Evolutionary conservation across 2,797 vertebrate genomes (phyloP), one percentile per base, ranked within the genome.

Genomic region (Sebastolobus alascanus): DNA sequence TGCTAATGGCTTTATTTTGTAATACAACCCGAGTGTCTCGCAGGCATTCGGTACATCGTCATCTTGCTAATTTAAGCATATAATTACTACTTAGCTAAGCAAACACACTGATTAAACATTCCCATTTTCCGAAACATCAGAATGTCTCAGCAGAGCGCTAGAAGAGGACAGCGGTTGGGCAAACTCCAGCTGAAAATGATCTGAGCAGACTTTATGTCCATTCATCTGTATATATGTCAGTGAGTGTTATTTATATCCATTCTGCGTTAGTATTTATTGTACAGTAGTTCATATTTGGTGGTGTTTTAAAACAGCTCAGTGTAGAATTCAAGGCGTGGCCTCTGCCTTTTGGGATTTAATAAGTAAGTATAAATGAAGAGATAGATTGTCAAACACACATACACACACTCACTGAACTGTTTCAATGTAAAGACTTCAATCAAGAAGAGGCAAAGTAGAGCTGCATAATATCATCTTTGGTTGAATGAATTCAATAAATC

Each of bases 401-500:
- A 43, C 38, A 73, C 59, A 66, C 13, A 73, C 25, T 27, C 55
- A 64, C 54, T 79, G 4, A 76, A 10, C 6, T 16, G 27, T 75
- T 86, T 78, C 16, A 64, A n/a, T 31, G 22, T 29, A 74, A 75
- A 84, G 18, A 67, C 37, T 87, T 90, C 29, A 77, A 27, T 71
- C 55, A 40, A 52, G 35, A 10, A 68, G 75, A 72, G 43, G 40
- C 38, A 72, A 73, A 79, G 55, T 38, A 72, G 40, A 73, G 13
- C 31, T 58, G 73, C 75, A 86, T 79, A 73, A 81, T 77, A 80
- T 84, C 43, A 84, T 84, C 68, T 76, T 54, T 67, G 60, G 63
- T 70, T 79, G 29, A 83, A 84, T 80, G 25, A 85, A 79, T 81
- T 89, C 52, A 84, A 78, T 87, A 77, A 84, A 80, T 88, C 80